Base-by-base conservation (phyloP, 2,797 vertebrate genomes). In the Gobio occitaniae region DNA sequence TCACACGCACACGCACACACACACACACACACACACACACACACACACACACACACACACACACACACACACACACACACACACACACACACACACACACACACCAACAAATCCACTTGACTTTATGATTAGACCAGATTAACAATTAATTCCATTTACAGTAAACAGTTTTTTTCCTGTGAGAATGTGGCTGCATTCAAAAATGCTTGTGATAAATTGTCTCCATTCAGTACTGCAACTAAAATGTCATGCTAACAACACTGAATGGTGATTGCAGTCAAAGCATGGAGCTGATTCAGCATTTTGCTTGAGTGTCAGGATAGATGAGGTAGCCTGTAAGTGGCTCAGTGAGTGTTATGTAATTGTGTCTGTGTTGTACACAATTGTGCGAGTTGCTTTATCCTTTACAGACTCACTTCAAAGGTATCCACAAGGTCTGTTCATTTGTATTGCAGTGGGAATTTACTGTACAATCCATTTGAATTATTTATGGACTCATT, bases 291-390 rank as follows among this genome's bases (percentile, higher is more conserved):
- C 70, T 87, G 82, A 81, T 38, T 74, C 70, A 48, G 74, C 17
- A 1, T 21, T 32, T 47, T 17, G 32, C 44, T n/a, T 29, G 50
- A 48, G 71, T 38, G 71, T 77, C 63, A 68, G 69, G 32, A 80
- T 82, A 82, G 81, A 87, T 82, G 80, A 82, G 65, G 78, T 80
- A 32, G 32, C 32, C 32, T 32, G 52, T 74, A 86, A 68, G 70
- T 50, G n/a, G 82, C 82, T 61, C 59, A 86, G 72, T 74, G 38
- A 48, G 21, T 38, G 61, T 86, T 86, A 87, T 80, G 61, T 82
- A 84, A 87, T 29, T 68, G 75, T 29, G 69, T 76, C 80, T 32
- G 44, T 79, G 74, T 84, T 59, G 48, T 19, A 21, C 70, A 83
- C 36, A 79, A 19, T 65, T 12, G 3, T 32, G 50, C n/a, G 36